Evolutionary conservation across 1,140 invertebrate species (phyloP), one percentile per base, ranked within the genome.

Genomic region (Hypothenemus hampei): DNA sequence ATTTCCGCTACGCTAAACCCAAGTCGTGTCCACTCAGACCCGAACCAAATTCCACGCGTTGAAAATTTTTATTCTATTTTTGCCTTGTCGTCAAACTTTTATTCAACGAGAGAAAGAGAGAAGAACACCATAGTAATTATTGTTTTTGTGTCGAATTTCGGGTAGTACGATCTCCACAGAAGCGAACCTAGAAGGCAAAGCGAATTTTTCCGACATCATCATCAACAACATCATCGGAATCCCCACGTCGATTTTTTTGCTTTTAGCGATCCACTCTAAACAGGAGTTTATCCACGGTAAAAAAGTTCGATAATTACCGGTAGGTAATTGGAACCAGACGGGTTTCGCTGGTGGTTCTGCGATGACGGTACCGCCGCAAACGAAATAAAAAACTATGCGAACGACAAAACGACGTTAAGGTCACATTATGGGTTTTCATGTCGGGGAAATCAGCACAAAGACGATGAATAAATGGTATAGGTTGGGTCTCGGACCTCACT

Each of bases 1-100:
- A 16, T 37, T 37, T 37, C 35, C 35, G 35, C 35, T 16, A 37
- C 35, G 16, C 16, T 37, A 37, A 37, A 37, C 11, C 7, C 35
- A 16, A 37, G 3, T 31, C 26, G 26, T 31, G 13, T 31, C 13
- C 26, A 13, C 26, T 31, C 10, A 1, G 13, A 31, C 26, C 26
- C 13, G 26, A 31, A 13, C 8, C 13, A 31, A 11, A 31, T 31
- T 31, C 26, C 26, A 31, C 13, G 26, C 26, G 13, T 8, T 8
- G 1, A 11, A 11, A 31, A 13, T 3, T 31, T 31, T 31, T 11
- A 31, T 13, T 31, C 8, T 31, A 11, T 8, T 13, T 31, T 31
- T 3, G 26, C 26, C 26, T 13, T 31, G 1, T 3, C 8, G 26
- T 11, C 26, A 31, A 31, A 31, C 13, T 2, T 1, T 31, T 31